Evolutionary conservation across 2,113 vertebrate genomes (phyloP).

Genomic region (Ptyas mucosa): DNA sequence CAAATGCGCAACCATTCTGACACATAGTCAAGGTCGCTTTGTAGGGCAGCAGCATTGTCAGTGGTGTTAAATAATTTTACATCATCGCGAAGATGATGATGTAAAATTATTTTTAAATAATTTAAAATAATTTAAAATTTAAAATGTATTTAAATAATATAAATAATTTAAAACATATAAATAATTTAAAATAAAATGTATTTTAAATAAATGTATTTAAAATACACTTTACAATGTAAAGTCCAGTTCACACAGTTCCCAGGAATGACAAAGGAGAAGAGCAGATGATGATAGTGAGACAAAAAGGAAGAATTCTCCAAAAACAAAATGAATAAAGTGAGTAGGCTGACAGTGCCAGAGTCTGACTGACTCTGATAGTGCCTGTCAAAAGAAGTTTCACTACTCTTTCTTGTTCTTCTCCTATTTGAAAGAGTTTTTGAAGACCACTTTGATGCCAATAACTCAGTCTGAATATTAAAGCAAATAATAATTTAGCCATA

Average conservation of each 20-base stretch:
- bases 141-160: too few relatives aligned
- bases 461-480: background rate
- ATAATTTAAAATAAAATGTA: too few relatives aligned
- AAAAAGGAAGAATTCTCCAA: background rate
- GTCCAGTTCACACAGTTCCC: background rate
- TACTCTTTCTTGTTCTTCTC: background rate
- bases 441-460: background rate
- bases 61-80: too few relatives aligned
- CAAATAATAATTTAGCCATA: background rate
- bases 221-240: background rate
- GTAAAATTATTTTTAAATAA: too few relatives aligned
- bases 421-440: background rate
- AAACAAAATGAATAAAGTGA: background rate
- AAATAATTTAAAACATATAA: too few relatives aligned
- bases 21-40: too few relatives aligned
- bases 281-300: background rate
- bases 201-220: too few relatives aligned
- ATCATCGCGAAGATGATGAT: too few relatives aligned
- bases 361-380: background rate
- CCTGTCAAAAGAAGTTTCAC: background rate
- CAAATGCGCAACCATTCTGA: too few relatives aligned
- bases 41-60: too few relatives aligned
- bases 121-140: too few relatives aligned
- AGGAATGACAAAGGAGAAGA: background rate
- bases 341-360: background rate